Percentiles rank a stretch among this genome's conserved stretches.
Evolutionary conservation across 2,113 vertebrate species (phyloP).

Genomic region (Arizona elegans): DNA sequence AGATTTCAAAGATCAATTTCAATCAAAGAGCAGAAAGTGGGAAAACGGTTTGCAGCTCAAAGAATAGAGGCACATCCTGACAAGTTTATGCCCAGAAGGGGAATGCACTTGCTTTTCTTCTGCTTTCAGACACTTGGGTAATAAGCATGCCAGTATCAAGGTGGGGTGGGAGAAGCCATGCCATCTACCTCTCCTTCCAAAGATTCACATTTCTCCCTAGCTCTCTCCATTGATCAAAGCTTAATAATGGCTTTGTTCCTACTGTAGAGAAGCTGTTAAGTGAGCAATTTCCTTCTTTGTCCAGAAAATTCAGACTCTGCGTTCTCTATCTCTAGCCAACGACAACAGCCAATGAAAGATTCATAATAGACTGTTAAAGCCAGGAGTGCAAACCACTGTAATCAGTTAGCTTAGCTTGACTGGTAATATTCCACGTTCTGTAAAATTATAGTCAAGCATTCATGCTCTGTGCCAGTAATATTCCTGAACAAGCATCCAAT

Average conservation of each 20-base stretch:
- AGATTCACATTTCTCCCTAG: background rate
- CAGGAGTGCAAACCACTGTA: conserved; percentile 8
- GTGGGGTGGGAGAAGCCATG: background rate
- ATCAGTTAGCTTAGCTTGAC: background rate
- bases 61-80: conserved; percentile 13
- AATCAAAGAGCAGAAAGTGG: fast-evolving
- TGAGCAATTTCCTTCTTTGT: background rate
- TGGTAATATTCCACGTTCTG: background rate
- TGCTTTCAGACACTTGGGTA: background rate
- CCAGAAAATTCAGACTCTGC: conserved; percentile 9
- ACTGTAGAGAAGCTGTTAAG: conserved; percentile 19
- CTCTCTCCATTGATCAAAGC: background rate
- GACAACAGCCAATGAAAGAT: conserved; percentile 33
- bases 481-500: background rate
- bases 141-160: conserved; percentile 8
- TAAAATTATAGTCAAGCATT: background rate
- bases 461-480: background rate
- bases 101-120: background rate
- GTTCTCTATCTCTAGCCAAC: conserved; percentile 1
- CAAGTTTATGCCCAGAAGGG: background rate
- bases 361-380: conserved; percentile 51
- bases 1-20: conserved; percentile 17
- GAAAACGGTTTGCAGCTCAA: background rate
- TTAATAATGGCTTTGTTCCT: conserved; percentile 13
- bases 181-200: background rate